These are phyloP conservation scores for Gallinago solitaria DNA, from an alignment of 2,797 vertebrate genomes.

Conservation along the genomic window DNA sequence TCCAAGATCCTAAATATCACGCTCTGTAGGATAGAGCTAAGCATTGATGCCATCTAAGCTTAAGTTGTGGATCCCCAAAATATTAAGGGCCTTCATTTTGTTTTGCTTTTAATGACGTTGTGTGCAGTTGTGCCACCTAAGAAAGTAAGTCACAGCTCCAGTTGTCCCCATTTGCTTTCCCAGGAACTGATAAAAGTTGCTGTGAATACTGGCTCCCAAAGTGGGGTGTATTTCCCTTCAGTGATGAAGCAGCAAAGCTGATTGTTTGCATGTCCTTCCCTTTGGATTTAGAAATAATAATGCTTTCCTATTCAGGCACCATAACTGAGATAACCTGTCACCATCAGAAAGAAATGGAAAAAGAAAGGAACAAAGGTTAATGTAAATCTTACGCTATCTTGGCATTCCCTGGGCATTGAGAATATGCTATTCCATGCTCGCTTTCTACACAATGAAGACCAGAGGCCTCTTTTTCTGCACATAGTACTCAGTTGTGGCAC, in stretches of 20 bases:
- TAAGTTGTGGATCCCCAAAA: not conserved
- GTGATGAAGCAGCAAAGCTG: not conserved
- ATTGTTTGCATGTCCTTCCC: not conserved
- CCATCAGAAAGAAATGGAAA: not conserved
- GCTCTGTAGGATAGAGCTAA: not conserved
- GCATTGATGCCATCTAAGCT: not conserved
- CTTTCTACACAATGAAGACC: not conserved
- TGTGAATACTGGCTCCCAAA: not conserved
- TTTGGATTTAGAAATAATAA: not conserved
- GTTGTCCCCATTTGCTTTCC: not conserved
- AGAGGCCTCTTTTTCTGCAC: not conserved
- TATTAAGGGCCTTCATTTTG: not conserved
- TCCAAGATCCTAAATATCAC: not conserved
- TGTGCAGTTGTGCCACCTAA: not conserved
- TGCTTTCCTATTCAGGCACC: not conserved
- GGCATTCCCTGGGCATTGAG: not conserved
- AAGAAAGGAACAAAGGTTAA: not conserved
- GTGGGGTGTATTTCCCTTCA: not conserved
- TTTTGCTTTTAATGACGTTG: not conserved
- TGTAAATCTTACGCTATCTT: accelerated
- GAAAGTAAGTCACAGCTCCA: not conserved
- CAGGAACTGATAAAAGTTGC: not conserved
- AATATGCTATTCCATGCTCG: not conserved
- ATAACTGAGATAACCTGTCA: not conserved
- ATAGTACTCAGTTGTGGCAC: not conserved